A percentile compares a stretch with the other conserved stretches of the same genome.
These are phyloP conservation scores for Drosophila testacea DNA, from an alignment of 2,888 invertebrate species.

Conservation along the genomic window DNA sequence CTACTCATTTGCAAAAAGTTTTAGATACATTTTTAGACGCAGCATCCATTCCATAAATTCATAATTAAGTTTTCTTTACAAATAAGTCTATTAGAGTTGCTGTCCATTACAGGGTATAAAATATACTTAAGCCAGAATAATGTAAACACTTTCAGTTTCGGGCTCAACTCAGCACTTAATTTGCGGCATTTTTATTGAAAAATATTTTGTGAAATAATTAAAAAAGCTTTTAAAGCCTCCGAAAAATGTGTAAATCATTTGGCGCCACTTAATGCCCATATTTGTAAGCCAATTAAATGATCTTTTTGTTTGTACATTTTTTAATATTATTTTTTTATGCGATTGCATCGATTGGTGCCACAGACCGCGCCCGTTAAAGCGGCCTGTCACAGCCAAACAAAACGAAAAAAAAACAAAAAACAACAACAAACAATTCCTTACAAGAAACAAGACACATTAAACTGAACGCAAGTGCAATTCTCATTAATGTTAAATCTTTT, in stretches of 20 bases:
- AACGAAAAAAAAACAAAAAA: slow-evolving; percentile 1
- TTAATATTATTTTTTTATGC: slow-evolving; percentile 10
- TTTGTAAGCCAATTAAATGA: slow-evolving; percentile 54
- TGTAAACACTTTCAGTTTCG: slow-evolving; percentile 9
- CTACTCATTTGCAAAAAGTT: too few relatives aligned
- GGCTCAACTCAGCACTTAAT: slow-evolving; percentile 18
- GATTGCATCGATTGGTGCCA: slow-evolving; percentile 37
- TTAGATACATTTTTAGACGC: too few relatives aligned
- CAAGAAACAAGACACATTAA: slow-evolving; percentile 58
- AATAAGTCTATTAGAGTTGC: too few relatives aligned
- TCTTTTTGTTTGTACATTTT: slow-evolving; percentile 13
- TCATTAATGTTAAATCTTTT: slow-evolving; percentile 38
- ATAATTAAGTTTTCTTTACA: too few relatives aligned
- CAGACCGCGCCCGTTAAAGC: slow-evolving; percentile 43
- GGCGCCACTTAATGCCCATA: slow-evolving; percentile 59
- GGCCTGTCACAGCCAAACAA: slow-evolving; percentile 30
- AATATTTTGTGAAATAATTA: slow-evolving; percentile 21
- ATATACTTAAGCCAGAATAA: slow-evolving; percentile 5
- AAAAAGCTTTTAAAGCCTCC: slow-evolving; percentile 41
- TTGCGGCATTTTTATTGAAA: slow-evolving; percentile 16
- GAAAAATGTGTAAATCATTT: slow-evolving; percentile 54
- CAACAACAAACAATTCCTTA: slow-evolving; percentile 44
- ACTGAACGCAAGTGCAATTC: slow-evolving; percentile 50
- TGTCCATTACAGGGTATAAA: neutral
- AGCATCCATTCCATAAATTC: too few relatives aligned